Conservation (phyloP, 2,888 invertebrate species). For the Drosophila meridiana region DNA sequence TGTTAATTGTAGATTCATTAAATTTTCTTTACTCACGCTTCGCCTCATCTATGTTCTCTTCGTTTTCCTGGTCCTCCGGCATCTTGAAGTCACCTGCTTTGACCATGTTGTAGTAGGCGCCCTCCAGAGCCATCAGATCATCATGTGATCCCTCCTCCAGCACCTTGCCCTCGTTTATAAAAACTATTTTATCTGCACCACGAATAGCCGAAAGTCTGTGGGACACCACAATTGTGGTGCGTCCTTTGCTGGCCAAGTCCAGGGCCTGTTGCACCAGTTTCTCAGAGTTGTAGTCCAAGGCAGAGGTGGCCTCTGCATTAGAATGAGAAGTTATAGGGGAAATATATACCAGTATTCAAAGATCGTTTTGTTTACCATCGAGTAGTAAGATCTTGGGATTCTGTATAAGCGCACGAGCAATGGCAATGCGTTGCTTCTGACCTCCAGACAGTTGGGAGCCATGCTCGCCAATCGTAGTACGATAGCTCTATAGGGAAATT, state of each 20-base stretch:
- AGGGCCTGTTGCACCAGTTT: slow-evolving; percentile 92
- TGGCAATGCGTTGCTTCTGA: slow-evolving; percentile 94
- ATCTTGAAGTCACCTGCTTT: slow-evolving; percentile 83
- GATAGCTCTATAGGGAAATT: slow-evolving; percentile 87
- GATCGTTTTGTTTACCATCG: slow-evolving; percentile 86
- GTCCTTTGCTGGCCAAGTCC: slow-evolving; percentile 90
- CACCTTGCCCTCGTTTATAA: slow-evolving; percentile 90
- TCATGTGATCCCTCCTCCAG: slow-evolving; percentile 91
- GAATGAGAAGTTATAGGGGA: background rate
- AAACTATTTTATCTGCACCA: slow-evolving; percentile 89
- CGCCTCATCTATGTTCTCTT: slow-evolving; percentile 67
- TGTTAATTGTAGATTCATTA: background rate
- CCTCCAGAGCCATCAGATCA: slow-evolving; percentile 88
- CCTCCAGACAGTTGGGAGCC: slow-evolving; percentile 93
- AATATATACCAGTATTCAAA: too few relatives aligned
- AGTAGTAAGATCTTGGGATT: slow-evolving; percentile 91
- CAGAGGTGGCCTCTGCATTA: slow-evolving; percentile 90
- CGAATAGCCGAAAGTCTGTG: slow-evolving; percentile 90
- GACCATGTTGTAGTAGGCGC: slow-evolving; percentile 89
- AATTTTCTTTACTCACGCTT: slow-evolving; percentile 68
- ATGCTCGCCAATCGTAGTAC: slow-evolving; percentile 91
- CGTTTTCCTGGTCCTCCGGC: slow-evolving; percentile 65
- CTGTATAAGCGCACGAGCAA: slow-evolving; percentile 92
- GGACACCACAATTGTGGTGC: slow-evolving; percentile 91
- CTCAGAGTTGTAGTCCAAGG: slow-evolving; percentile 93